phyloP scores from a whole-genome alignment of 2,797 vertebrate genomes.

The Podarcis lilfordi region DNA sequence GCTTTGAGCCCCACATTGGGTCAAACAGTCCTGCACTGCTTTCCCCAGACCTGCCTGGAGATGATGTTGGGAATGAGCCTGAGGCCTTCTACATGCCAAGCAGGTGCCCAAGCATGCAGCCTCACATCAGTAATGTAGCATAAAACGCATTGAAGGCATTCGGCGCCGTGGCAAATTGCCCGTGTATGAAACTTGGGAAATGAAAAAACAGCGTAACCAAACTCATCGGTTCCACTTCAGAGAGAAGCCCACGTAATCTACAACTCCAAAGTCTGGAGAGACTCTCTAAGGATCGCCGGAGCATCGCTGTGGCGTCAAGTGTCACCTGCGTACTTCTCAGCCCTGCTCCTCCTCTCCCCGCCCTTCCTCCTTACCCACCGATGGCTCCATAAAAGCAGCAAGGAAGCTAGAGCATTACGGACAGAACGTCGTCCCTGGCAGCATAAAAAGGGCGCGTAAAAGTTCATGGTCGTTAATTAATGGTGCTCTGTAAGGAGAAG shows the following conservation, averaged over 20 bases:
- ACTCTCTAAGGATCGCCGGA: not conserved
- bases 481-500: not conserved
- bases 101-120: too few relatives aligned
- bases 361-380: not conserved
- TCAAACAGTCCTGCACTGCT: too few relatives aligned
- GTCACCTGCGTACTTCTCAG: too few relatives aligned
- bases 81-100: too few relatives aligned
- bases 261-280: not conserved
- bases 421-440: not conserved
- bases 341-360: not conserved
- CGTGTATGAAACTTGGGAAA: too few relatives aligned
- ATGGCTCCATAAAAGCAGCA: not conserved
- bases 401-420: not conserved
- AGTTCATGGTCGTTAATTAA: slow-evolving; percentile 10
- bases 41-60: too few relatives aligned
- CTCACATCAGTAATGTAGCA: too few relatives aligned
- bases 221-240: not conserved
- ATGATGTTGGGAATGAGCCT: too few relatives aligned
- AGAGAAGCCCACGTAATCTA: not conserved
- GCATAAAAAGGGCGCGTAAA: not conserved
- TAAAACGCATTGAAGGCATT: too few relatives aligned
- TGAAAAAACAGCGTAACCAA: too few relatives aligned
- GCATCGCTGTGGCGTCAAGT: not conserved
- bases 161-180: too few relatives aligned
- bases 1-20: too few relatives aligned